Conservation (phyloP, 1,140 invertebrate species). For the Cydia strobilella region DNA sequence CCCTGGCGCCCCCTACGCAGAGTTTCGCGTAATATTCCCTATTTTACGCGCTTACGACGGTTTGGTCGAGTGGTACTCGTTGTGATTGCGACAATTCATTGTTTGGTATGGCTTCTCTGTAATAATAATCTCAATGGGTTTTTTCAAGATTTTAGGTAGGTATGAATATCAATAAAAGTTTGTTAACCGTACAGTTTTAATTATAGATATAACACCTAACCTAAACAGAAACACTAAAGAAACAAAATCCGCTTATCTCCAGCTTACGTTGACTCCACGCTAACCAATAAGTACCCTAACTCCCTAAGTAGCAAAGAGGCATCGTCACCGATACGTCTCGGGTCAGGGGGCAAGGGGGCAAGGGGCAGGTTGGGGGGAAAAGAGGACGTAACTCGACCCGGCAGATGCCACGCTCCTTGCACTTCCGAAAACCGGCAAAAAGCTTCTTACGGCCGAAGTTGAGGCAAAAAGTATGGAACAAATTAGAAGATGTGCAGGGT, state of each 20-base stretch:
- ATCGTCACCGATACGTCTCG: slow-evolving; percentile 6
- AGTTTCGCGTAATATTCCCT: no score
- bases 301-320: neutral
- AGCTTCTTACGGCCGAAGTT: slow-evolving; percentile 42
- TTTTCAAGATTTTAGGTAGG: no score
- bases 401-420: slow-evolving; percentile 69
- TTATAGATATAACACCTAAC: no score
- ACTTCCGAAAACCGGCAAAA: slow-evolving; percentile 71
- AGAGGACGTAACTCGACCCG: slow-evolving; percentile 55
- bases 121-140: no score
- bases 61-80: no score
- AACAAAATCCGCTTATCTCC: neutral
- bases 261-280: neutral
- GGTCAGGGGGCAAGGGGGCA: neutral
- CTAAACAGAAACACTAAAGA: neutral
- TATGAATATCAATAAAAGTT: no score
- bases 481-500: slow-evolving; percentile 28
- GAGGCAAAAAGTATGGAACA: slow-evolving; percentile 23
- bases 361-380: neutral
- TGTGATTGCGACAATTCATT: no score
- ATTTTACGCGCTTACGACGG: no score
- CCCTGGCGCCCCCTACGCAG: no score
- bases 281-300: neutral
- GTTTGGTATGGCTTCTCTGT: no score
- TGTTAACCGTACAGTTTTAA: no score